Evolutionary conservation across 2,113 vertebrate genomes (phyloP), one percentile per base, ranked within the genome.

Genomic region (Sinocyclocheilus maitianheensis): DNA sequence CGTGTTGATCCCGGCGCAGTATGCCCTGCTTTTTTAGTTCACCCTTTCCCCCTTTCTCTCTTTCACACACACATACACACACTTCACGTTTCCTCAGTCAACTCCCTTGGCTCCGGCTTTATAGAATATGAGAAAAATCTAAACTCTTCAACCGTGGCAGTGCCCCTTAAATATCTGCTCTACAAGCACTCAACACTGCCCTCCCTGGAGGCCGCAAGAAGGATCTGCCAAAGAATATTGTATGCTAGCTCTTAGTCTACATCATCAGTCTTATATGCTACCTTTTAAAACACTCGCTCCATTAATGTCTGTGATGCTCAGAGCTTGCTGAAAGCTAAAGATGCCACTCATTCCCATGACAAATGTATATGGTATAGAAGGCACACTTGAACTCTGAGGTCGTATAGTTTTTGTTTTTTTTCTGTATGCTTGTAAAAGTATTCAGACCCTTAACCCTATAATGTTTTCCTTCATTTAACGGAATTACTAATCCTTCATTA

Each of bases 1-100:
- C 91, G 86, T 94, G 94, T 95, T 94, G 93, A 93, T 92, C 92
- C 72, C 85, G 77, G 88, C 85, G 85, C 90, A 90, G 90, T 90
- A 63, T 91, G 91, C 89, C 90, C 90, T 89, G 79, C 55, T 92
- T 92, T 93, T 93, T 93, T 88, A 90, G 91, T 89, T 87, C 88
- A 85, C 76, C 84, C 62, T 80, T 81, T 74, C 46, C 46, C 46
- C 74, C 13, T 60, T 88, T 88, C 88, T 87, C 72, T 43, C 81
- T 30, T 51, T 69, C 62, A 48, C 60, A 76, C 78, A 76, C 67
- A 74, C 43, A 43, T 14, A 75, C 55, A 51, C 37, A 46, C 58
- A 16, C 53, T 20, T 26, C 71, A 46, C 40, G 6, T 65, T 67
- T 77, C 24, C 80, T 86, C 87, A 77, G 77, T 77, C 65, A 72